Base-by-base conservation (phyloP, 23 tunicate species). In the Trididemnum nubilum region DNA sequence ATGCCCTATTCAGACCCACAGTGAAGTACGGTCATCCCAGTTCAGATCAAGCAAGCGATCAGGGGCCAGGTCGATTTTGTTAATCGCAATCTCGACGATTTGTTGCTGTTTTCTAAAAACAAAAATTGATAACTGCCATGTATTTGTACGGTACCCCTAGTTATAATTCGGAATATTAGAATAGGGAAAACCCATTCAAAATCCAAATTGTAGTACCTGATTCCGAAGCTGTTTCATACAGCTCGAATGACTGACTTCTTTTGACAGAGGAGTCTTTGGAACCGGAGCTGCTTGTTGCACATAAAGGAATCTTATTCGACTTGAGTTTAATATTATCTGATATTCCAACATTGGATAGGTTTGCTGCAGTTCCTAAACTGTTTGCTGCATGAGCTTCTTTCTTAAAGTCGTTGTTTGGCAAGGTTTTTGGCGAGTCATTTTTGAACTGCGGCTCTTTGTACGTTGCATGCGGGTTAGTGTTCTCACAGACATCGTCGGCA, bases 241-340 rank as follows among this genome's bases (percentile, higher is more conserved):
- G 5, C 2, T 77, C 81, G 27, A 54, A 77, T 30, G 81, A 77
- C 38, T 26, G 52, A 36, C 81, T 77, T 49, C 79, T 37, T 39
- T 24, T 49, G 5, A 73, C 59, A 7, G 59, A 39, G 37, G 79
- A 24, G 30, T 73, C 59, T n/a, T 24, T 7, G 15, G 54, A 44
- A 7, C 12, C 54, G 15, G 15, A 9, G 15, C 54, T 44, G 15
- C 54, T 44, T 44, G 9, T 9, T 15, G 9, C 15, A 15, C 54
- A 7, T 36, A 27, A 73, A 4, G 38, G 38, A 2, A 12, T 38
- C 38, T 12, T 67, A 3, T 67, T 9, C 5, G 38, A 7, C 33
- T 73, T 39, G 4, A 59, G 2, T 23, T 39, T 32, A 3, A 4
- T 7, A 2, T 2, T 33, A 22, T 44, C 15, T 7, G 54, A 15